Percentiles rank a stretch among this genome's conserved stretches.
These are phyloP conservation scores for Lysiphlebus fabarum DNA, from an alignment of 1,140 invertebrate species.

Conservation along the genomic window DNA sequence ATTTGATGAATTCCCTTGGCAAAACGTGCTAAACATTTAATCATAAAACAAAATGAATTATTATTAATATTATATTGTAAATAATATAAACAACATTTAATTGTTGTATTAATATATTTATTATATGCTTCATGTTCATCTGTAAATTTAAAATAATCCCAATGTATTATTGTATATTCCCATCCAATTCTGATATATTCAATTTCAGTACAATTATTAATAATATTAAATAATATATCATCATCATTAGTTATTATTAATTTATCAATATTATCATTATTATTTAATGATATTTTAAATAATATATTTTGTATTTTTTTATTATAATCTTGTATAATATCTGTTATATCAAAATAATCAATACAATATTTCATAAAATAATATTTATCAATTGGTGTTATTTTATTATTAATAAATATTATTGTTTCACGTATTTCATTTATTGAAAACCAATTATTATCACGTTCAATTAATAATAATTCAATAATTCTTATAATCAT, in stretches of 20 bases:
- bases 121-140: slow-evolving; percentile 27
- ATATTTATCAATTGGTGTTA: slow-evolving; percentile 40
- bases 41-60: slow-evolving; percentile 26
- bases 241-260: too few species aligned
- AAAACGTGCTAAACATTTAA: slow-evolving; percentile 27
- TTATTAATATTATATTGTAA: slow-evolving; percentile 29
- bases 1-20: slow-evolving; percentile 14
- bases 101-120: slow-evolving; percentile 34
- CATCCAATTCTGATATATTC: slow-evolving; percentile 31
- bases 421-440: slow-evolving; percentile 6
- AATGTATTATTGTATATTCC: slow-evolving; percentile 25
- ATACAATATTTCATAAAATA: slow-evolving; percentile 25
- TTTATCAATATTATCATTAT: slow-evolving; percentile 20
- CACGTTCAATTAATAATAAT: slow-evolving; percentile 8
- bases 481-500: slow-evolving; percentile 26
- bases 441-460: background rate
- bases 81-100: slow-evolving; percentile 37
- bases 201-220: slow-evolving; percentile 29
- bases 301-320: slow-evolving; percentile 23
- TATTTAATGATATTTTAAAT: slow-evolving; percentile 1
- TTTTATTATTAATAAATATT: slow-evolving; percentile 28
- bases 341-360: slow-evolving; percentile 16
- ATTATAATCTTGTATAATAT: slow-evolving; percentile 38
- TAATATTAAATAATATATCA: slow-evolving; percentile 38
- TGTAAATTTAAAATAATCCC: slow-evolving; percentile 28